These are phyloP conservation scores for Dryobotodes eremita DNA, from an alignment of 2,888 invertebrate genomes.

Conservation along the genomic window DNA sequence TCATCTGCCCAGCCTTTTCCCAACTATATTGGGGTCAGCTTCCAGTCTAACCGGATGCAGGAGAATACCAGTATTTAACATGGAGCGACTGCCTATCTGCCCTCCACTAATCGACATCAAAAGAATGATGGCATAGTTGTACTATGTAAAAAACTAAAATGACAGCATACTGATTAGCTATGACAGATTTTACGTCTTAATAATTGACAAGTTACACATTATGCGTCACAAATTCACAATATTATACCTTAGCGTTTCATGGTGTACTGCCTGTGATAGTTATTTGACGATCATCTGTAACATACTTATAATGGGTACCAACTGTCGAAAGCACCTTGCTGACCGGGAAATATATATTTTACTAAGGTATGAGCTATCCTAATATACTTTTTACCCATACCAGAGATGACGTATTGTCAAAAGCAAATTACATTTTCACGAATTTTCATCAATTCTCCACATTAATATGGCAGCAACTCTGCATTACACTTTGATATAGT, in stretches of 20 bases:
- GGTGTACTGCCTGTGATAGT: conserved; percentile 8
- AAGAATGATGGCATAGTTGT: not conserved
- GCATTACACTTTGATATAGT: not conserved
- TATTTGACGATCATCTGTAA: not conserved
- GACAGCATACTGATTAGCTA: not conserved
- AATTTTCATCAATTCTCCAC: too few species aligned
- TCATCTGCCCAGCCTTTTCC: too few species aligned
- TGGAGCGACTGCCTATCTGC: not conserved
- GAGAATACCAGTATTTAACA: too few species aligned
- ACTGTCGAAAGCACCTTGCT: not conserved
- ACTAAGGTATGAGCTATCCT: not conserved
- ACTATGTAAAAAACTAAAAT: not conserved
- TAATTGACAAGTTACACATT: not conserved
- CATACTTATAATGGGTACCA: not conserved
- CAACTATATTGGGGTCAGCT: not conserved
- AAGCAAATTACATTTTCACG: not conserved
- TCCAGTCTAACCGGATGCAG: not conserved
- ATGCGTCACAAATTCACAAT: not conserved
- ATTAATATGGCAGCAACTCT: not conserved
- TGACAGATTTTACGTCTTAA: not conserved
- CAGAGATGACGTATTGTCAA: not conserved
- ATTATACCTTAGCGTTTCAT: conserved; percentile 12
- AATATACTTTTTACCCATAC: not conserved
- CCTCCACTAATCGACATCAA: not conserved
- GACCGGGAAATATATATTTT: not conserved